Base-by-base conservation (phyloP, 1,140 invertebrate genomes). In the Bradysia coprophila region DNA sequence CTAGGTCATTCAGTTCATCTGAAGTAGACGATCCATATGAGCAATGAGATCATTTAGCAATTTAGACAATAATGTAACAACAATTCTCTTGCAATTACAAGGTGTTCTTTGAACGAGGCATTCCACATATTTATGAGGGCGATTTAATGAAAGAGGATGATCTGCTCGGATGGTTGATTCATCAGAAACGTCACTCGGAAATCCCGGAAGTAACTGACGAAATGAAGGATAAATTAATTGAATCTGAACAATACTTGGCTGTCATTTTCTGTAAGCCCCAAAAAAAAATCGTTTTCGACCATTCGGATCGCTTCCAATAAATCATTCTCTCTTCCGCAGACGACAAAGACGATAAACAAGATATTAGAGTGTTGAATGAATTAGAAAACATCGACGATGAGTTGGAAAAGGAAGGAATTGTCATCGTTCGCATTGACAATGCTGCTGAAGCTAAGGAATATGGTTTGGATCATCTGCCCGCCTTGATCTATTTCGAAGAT, bases 321-420 rank as follows among this genome's bases (percentile, higher is more conserved):
- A 9, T 36, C 13, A n/a, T 3, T 10, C 16, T 16, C 6, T 18
- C 13, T 2, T 15, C 48, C 43, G 22, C 52, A 89, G 85, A 91
- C 62, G 85, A 91, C 53, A 89, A 88, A 63, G 81, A 87, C 38
- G 83, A 88, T 49, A 85, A 85, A 58, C 79, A 88, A 63, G 83
- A 89, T 52, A 85, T 89, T 46, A 67, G 84, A 50, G 78, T 91
- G 33, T 55, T 92, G 10, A 88, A 88, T 57, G 85, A 91, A 63
- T 51, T 91, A 45, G 88, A 91, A 59, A 91, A 92, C 52, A 92
- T 92, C 51, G 88, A 93, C 50, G 88, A 92, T 62, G 87, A 92
- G 49, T 63, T 88, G 20, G 85, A 91, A 59, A 82, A 85, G 57
- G 81, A 89, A 66, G 84, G 76, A 1, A 90, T 93, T 43, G 77